Evolutionary conservation across 2,888 invertebrate genomes (phyloP), one percentile per base, ranked within the genome.

Genomic region (Crossocerus cetratus): DNA sequence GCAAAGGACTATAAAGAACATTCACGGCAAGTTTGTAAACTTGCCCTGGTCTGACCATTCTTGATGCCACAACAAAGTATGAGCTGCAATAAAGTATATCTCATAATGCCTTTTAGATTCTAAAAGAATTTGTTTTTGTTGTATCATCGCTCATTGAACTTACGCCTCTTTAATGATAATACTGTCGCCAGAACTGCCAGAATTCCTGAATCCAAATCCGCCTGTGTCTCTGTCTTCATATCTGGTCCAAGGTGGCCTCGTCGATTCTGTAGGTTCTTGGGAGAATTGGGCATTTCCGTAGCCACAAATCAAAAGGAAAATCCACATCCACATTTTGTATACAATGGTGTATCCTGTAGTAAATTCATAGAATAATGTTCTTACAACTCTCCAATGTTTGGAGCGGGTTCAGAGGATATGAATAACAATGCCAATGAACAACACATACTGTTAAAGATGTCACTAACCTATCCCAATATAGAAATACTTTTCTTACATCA

Each of bases 11-110:
- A 86, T 94, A 93, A 42, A 98, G 91, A 44, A 98, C 94, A 65
- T 95, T 96, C 0, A 96, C 97, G 0, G 96, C 95, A 4, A 98
- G 94, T 85, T 96, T 94, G 90, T 97, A 97, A 66, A 98, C 94
- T 86, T 98, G 96, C 0, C 96, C 97, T 0, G 99, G 98, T 3
- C 98, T 93, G 13, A 99, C 96, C 93, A 96, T 95, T 80, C 94
- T 94, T 2, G 98, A 97, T 0, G 98, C 97, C 32, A 98, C 95
- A 76, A 99, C 94, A 87, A 99, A 97, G 90, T 98, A 98, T 8
- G 97, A 96, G 72, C 97, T 97, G 91, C 44, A 92, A 32, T 32
- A 32, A 4, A 32, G 11, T 11, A 32, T 32, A 32, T 11, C 32
- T 32, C 4, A 32, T 32, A 32, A 32, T 32, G 32, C 44, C 21